Percentiles rank a stretch among this genome's conserved stretches.
Conservation (phyloP, 2,113 vertebrate species). For the Nothocercus julius region DNA sequence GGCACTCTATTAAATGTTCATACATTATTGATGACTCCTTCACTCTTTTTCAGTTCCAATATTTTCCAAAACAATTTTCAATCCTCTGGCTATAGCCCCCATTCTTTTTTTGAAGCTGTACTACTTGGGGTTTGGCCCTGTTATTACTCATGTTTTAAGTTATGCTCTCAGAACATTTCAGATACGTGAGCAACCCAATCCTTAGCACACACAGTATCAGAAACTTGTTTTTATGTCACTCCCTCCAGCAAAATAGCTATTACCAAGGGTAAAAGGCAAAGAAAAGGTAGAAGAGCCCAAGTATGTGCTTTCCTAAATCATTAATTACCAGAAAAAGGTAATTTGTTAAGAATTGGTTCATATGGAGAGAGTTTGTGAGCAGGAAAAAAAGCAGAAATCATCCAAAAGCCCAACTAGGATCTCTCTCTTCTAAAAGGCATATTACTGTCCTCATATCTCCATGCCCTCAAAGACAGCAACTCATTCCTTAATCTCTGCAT, state of each 20-base stretch:
- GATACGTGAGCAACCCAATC: not conserved
- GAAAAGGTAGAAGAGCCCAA: no score
- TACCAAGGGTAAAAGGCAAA: not conserved
- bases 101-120: not conserved
- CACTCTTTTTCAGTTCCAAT: not conserved
- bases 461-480: not conserved
- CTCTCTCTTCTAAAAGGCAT: not conserved
- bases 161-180: not conserved
- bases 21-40: not conserved
- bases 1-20: not conserved
- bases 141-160: not conserved
- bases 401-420: not conserved
- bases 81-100: not conserved
- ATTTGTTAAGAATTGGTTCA: not conserved
- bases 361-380: not conserved
- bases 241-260: not conserved
- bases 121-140: not conserved
- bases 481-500: not conserved
- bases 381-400: not conserved
- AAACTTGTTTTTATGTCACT: not conserved
- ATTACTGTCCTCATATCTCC: not conserved
- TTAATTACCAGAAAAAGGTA: not conserved
- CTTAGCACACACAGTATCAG: not conserved
- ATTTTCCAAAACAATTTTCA: not conserved
- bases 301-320: not conserved